Conservation (phyloP, 1,140 invertebrate species). For the Pteromalus puparum region DNA sequence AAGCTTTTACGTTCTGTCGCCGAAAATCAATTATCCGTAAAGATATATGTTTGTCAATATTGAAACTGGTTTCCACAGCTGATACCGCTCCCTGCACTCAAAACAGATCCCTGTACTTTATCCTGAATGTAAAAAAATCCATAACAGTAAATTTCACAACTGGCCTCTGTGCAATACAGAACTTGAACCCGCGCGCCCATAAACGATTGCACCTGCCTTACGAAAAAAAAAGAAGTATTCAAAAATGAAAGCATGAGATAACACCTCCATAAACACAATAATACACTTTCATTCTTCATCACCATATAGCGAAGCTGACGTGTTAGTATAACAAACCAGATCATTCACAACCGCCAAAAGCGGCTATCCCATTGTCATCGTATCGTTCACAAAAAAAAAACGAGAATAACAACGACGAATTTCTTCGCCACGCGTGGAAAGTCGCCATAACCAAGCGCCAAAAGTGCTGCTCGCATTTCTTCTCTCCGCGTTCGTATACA, state of each 20-base stretch:
- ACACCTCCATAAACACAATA: background rate
- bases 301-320: too few relatives aligned
- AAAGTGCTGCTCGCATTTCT: slow-evolving; percentile 12
- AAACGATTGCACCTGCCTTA: background rate
- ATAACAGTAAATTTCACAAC: background rate
- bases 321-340: background rate
- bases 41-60: background rate
- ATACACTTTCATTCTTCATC: background rate
- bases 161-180: background rate
- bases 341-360: background rate
- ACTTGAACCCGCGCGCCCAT: background rate
- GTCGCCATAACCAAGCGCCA: background rate
- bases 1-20: too few relatives aligned
- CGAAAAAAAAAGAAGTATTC: background rate
- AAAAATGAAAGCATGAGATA: slow-evolving; percentile 1
- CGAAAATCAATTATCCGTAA: background rate
- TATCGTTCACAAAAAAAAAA: background rate
- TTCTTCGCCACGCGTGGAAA: background rate
- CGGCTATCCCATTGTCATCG: background rate
- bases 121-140: background rate
- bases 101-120: background rate
- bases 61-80: background rate
- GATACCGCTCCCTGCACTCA: background rate
- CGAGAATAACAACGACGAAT: too few relatives aligned
- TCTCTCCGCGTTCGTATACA: background rate